Evolutionary conservation across 1,140 invertebrate genomes (phyloP).

Genomic region (Adoxophyes honmai): DNA sequence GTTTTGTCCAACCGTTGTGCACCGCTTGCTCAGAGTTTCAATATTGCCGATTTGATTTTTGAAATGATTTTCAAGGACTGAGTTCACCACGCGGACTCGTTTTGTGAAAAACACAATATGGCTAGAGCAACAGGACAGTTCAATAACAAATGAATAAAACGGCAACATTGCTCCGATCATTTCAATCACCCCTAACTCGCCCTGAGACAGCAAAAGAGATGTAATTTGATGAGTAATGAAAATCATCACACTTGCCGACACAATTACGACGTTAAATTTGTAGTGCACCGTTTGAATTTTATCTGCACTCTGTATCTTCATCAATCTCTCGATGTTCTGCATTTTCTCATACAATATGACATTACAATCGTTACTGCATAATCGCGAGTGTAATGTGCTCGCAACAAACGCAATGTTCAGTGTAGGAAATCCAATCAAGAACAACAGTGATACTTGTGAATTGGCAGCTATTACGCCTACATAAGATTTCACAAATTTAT

Average conservation of each 20-base stretch:
- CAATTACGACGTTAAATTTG: constrained; percentile 25
- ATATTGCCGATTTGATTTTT: neutral
- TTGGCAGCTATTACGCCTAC: neutral
- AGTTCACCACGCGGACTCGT: neutral
- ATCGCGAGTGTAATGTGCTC: constrained; percentile 40
- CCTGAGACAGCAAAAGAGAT: neutral
- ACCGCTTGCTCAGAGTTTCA: neutral
- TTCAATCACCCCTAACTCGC: neutral
- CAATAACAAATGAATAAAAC: neutral
- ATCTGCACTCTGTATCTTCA: constrained; percentile 32
- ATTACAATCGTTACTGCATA: constrained; percentile 26
- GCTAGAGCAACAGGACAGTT: neutral
- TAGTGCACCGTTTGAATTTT: constrained; percentile 18
- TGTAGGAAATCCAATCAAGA: neutral
- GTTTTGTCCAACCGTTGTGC: neutral
- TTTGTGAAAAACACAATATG: neutral
- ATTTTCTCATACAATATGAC: no score
- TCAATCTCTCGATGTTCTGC: constrained; percentile 1
- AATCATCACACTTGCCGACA: constrained; percentile 1
- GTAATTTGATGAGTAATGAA: neutral
- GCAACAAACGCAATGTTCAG: constrained; percentile 24
- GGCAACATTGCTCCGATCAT: neutral
- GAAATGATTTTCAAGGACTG: neutral
- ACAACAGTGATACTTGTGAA: constrained; percentile 21
- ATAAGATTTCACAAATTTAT: no score